Percentiles rank a stretch among this genome's conserved stretches.
Conservation (phyloP, 2,888 invertebrate species). For the Pseudoips prasinana region DNA sequence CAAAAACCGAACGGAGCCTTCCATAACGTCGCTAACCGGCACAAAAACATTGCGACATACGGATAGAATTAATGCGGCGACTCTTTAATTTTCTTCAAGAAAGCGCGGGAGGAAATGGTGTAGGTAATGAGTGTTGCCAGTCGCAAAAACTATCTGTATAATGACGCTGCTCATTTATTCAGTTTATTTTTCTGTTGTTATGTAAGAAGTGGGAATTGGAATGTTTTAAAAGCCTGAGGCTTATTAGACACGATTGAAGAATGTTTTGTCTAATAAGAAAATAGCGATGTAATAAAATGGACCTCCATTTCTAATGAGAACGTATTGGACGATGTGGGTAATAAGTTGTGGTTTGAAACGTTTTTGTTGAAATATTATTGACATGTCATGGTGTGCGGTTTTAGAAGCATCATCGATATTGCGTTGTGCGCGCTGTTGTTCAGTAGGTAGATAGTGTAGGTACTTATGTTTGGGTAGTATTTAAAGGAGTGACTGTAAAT, state of each 20-base stretch:
- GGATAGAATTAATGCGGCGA: slow-evolving; percentile 77
- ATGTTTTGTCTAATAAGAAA: slow-evolving; percentile 34
- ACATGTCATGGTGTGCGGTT: too few species aligned
- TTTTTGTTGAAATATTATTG: background rate
- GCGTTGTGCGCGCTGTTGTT: too few species aligned
- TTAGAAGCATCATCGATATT: too few species aligned
- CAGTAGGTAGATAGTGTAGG: too few species aligned
- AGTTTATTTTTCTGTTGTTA: slow-evolving; percentile 53
- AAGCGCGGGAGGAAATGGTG: slow-evolving; percentile 78
- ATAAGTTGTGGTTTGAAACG: slow-evolving; percentile 9
- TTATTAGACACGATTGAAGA: slow-evolving; percentile 36
- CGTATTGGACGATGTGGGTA: slow-evolving; percentile 5
- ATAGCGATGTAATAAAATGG: slow-evolving; percentile 22
- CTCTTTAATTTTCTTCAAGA: slow-evolving; percentile 80
- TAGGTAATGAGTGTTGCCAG: slow-evolving; percentile 72
- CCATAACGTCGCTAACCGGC: slow-evolving; percentile 65
- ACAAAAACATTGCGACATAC: slow-evolving; percentile 71
- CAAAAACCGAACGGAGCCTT: slow-evolving; percentile 65
- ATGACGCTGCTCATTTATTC: slow-evolving; percentile 65
- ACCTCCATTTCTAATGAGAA: slow-evolving; percentile 21
- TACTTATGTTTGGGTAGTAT: too few species aligned
- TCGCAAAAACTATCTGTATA: slow-evolving; percentile 72
- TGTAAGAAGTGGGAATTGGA: slow-evolving; percentile 40
- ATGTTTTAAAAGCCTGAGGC: slow-evolving; percentile 43
- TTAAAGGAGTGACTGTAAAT: too few species aligned